Percentiles rank a stretch among this genome's conserved stretches.
phyloP scores from a whole-genome alignment of 2,113 vertebrate genomes.

The Syngnathus typhle region DNA sequence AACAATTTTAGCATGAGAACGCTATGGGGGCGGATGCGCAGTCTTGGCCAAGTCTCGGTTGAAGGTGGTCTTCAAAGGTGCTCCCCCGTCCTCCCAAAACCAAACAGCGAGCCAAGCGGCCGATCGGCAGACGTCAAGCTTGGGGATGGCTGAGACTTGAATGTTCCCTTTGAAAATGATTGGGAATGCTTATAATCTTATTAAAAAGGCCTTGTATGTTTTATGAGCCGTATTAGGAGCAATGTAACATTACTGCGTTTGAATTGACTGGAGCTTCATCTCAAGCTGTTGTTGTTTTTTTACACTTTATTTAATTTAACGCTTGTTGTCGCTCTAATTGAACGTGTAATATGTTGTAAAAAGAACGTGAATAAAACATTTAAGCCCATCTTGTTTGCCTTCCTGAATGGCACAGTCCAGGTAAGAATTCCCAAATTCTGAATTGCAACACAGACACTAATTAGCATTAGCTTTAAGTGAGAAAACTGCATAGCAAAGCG shows the following conservation, averaged over 20 bases:
- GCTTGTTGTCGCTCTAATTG: conserved; percentile 53
- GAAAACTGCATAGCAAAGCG: no score
- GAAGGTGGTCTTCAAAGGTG: conserved; percentile 27
- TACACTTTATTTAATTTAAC: conserved; percentile 58
- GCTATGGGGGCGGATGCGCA: conserved; percentile 16
- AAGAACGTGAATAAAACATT: conserved; percentile 62
- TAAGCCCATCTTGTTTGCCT: conserved; percentile 28
- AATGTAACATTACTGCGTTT: conserved; percentile 56
- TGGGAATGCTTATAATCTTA: conserved; percentile 12
- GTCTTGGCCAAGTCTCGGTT: conserved; percentile 23
- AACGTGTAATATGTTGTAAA: conserved; percentile 71
- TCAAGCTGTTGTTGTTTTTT: conserved; percentile 48
- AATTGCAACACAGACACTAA: no score
- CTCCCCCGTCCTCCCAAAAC: conserved; percentile 30
- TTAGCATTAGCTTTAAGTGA: no score
- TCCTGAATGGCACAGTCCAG: background rate
- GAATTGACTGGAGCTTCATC: conserved; percentile 58
- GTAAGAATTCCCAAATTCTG: no score
- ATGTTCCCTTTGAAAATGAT: conserved; percentile 52
- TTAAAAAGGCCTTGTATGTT: conserved; percentile 48
- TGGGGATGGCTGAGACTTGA: conserved; percentile 47
- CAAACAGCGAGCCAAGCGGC: conserved; percentile 30
- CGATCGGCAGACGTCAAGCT: conserved; percentile 37
- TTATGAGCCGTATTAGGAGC: conserved; percentile 50
- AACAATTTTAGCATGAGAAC: background rate